Evolutionary conservation across 1,140 invertebrate genomes (phyloP), one percentile per base, ranked within the genome.

Genomic region (Drosophila ananassae): DNA sequence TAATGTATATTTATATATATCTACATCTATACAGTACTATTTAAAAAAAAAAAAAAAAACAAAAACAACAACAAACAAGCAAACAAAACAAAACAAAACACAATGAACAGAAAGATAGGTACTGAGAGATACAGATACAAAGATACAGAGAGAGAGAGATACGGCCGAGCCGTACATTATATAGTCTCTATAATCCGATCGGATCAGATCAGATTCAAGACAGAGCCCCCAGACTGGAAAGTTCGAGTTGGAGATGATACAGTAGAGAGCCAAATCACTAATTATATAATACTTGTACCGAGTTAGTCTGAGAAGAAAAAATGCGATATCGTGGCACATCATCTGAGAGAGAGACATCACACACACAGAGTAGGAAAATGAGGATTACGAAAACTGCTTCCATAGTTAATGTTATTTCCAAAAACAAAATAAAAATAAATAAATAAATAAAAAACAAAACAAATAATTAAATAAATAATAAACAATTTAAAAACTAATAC

Each of bases 391-490:
- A 71, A 39, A 58, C 55, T 69, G 81, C 81, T 84, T 84, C 81
- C 81, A 84, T 84, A 84, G 80, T 64, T 79, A 80, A 77, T 60
- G 79, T 61, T 63, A 76, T 81, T 63, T 72, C 60, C 39, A 81
- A 68, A 58, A 25, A 57, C 63, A 58, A 24, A 61, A 67, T 64
- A 44, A 4, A 46, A 1, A 46, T 22, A 46, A 47, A 10, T 2
- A 47, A 47, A 24, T n/a, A n/a, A n/a, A n/a, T n/a, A 17, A 81
- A 68, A 58, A 25, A 57, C 63, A 58, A 24, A 61, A 68, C 64
- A 44, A 5, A 0, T 17, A 17, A 17, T 17, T 17, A 46, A 2
- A 46, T 22, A 47, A 47, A 24, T 17, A 17, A 17, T 17, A 17
- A 17, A 17, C 17, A 17, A 17, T 17, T 17, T 17, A 44, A 17